A percentile compares a stretch with the other conserved stretches of the same genome.
Conservation (phyloP, 2,113 vertebrate genomes). For the Phocoena sinus region DNA sequence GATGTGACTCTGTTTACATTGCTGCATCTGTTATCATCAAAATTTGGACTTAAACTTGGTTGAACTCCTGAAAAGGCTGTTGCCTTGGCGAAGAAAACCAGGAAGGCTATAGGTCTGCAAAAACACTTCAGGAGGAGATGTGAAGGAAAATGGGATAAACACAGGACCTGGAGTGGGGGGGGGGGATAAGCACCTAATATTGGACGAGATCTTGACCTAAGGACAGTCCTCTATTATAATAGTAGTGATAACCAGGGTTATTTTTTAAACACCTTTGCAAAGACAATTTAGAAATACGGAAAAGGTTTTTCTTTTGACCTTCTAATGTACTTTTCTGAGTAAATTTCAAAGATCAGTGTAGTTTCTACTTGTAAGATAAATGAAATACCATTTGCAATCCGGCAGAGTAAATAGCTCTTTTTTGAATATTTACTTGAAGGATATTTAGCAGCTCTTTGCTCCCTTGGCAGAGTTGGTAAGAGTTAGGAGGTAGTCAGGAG, state of each 20-base stretch:
- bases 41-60: background rate
- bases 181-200: rapidly evolving
- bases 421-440: slow-evolving; percentile 24
- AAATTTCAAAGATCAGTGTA: slow-evolving; percentile 59
- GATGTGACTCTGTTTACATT: rapidly evolving
- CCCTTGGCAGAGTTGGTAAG: background rate
- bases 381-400: slow-evolving; percentile 50
- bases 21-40: background rate
- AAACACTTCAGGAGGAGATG: background rate
- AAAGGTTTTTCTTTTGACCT: slow-evolving; percentile 46
- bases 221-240: background rate
- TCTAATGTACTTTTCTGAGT: slow-evolving; percentile 37
- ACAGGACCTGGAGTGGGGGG: rapidly evolving
- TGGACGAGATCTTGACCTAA: background rate
- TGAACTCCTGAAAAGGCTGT: background rate
- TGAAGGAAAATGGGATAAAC: background rate
- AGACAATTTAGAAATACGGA: slow-evolving; percentile 27
- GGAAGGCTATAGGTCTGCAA: background rate
- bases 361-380: slow-evolving; percentile 34
- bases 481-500: background rate
- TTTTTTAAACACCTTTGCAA: background rate
- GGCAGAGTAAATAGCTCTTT: slow-evolving; percentile 44
- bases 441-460: background rate
- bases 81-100: background rate
- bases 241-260: background rate